Evolutionary conservation across 2,113 vertebrate genomes (phyloP).

Genomic region (Anser brachyrhynchus): DNA sequence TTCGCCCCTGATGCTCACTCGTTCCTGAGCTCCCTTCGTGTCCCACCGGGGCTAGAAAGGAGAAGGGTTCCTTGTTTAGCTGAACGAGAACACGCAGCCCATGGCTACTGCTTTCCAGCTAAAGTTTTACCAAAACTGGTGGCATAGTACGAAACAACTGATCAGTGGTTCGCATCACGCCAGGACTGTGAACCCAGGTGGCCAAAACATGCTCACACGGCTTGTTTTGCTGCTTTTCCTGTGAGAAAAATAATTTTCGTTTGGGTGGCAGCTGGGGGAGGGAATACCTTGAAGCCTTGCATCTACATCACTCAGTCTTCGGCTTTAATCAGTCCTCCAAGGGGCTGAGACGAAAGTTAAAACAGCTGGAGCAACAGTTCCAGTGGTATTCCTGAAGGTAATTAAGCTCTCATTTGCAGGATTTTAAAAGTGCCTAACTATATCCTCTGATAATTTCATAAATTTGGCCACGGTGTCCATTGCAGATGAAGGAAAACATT

Average conservation of each 20-base stretch:
- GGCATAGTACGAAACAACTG: not conserved
- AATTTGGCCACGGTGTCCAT: not conserved
- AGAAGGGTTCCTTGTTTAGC: not conserved
- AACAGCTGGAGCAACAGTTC: conserved; percentile 23
- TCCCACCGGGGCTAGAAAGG: not conserved
- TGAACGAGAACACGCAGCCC: not conserved
- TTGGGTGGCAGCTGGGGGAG: not conserved
- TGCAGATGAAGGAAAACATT: not conserved
- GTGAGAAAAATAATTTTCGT: not conserved
- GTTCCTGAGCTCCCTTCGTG: not conserved
- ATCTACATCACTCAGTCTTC: not conserved
- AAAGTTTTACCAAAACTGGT: not conserved
- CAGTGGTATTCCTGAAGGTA: not conserved
- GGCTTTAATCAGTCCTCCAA: not conserved
- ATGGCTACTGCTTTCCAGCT: not conserved
- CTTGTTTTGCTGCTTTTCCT: not conserved
- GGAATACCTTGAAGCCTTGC: not conserved
- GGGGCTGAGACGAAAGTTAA: not conserved
- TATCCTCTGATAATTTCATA: not conserved
- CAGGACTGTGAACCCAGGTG: too few species aligned
- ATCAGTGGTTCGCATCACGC: not conserved
- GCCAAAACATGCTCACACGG: not conserved
- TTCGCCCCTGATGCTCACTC: not conserved
- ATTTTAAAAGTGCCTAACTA: not conserved
- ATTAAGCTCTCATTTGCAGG: not conserved